Base-by-base conservation (phyloP, 23 tunicate genomes). In the Trididemnum miniatum region DNA sequence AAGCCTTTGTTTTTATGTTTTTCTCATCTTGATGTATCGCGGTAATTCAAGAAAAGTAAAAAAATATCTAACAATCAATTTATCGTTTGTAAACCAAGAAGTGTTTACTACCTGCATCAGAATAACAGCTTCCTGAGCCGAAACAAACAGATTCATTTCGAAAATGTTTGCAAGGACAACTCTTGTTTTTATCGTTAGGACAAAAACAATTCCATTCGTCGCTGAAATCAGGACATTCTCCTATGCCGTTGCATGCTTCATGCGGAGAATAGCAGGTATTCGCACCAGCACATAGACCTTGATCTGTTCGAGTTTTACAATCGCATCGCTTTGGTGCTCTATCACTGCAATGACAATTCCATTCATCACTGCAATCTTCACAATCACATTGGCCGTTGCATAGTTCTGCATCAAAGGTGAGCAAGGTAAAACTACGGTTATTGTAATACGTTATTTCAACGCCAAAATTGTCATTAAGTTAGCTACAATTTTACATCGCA, bases 181-280 rank as follows among this genome's bases (percentile, higher is more conserved):
- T 15, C 23, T 4, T 22, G 29, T 5, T n/a, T 4, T n/a, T 62
- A 22, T 20, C 5, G 15, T 62, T 22, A 4, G 24, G 69, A 22
- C 69, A 62, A 62, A 24, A 4, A 24, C 69, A 62, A 22, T 62
- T 62, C 69, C 69, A 62, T 62, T 62, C 69, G 22, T 62, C 69
- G 22, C 69, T 62, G 5, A 20, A 20, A 62, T 62, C 69, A n/a
- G 22, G 5, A 24, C 69, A 62, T 9, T 62, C 22, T 5, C 15
- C 69, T 4, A 62, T 24, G 4, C 69, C 69, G 22, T 62, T 24
- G 22, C 69, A 62, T 9, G 4, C 23, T 25, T 62, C 69, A 44
- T 44, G 54, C 54, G 54, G 54, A 44, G 54, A 9, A n/a, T n/a
- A n/a, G n/a, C n/a, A n/a, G n/a, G n/a, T n/a, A n/a, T n/a, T n/a